A percentile compares a stretch with the other conserved stretches of the same genome.
Evolutionary conservation across 2,797 vertebrate genomes (phyloP).

Genomic region (Eospalax fontanierii): DNA sequence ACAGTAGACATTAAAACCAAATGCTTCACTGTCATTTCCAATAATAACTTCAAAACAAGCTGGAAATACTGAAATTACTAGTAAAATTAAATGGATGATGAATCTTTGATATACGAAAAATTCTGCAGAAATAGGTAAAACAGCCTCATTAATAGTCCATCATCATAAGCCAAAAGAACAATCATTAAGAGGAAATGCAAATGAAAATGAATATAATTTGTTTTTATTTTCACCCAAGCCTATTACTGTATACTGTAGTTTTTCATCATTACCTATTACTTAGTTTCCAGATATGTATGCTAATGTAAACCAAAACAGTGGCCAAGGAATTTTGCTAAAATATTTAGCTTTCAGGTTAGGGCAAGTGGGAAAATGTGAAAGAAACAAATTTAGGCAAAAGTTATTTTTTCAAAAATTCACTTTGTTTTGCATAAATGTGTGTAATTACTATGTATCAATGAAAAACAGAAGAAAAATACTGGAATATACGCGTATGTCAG

Average conservation of each 20-base stretch:
- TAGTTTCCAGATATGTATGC: conserved; percentile 12
- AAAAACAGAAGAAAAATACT: background rate
- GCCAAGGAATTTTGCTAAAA: background rate
- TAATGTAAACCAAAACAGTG: background rate
- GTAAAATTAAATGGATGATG: background rate
- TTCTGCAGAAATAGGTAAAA: background rate
- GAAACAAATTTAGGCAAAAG: background rate
- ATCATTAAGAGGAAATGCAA: background rate
- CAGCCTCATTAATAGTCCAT: conserved; percentile 10
- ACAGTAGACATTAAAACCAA: conserved; percentile 4
- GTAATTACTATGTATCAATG: background rate
- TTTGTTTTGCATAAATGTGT: background rate
- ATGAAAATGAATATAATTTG: background rate
- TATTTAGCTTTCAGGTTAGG: conserved; percentile 40
- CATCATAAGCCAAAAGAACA: background rate
- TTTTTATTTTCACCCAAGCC: background rate
- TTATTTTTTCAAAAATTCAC: background rate
- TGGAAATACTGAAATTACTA: background rate
- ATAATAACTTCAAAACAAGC: background rate
- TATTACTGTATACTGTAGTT: background rate
- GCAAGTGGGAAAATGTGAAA: background rate
- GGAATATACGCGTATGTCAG: background rate
- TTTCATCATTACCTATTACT: background rate
- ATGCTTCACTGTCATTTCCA: background rate
- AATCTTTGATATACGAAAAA: conserved; percentile 21